A percentile compares a stretch with the other conserved stretches of the same genome.
Conservation (phyloP, 53 echinoderm and acorn worm genomes). For the Patiria pectinifera region DNA sequence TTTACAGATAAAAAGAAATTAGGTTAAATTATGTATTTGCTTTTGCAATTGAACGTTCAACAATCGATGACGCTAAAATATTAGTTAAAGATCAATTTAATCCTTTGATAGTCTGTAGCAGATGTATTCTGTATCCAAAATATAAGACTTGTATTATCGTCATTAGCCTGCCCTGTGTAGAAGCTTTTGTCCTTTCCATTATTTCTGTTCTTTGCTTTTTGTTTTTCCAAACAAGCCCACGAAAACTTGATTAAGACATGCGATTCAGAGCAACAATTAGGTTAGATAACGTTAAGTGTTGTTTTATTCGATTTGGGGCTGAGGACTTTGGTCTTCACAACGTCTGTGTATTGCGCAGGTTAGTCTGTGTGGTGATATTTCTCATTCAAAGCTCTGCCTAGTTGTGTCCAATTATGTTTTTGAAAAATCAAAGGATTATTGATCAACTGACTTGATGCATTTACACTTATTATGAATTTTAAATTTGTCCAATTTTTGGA, state of each 20-base stretch:
- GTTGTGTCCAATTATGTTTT: neutral
- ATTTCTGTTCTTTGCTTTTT: neutral
- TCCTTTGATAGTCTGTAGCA: too few relatives aligned
- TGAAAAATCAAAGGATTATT: neutral
- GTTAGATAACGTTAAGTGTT: constrained; percentile 13
- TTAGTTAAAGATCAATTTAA: too few relatives aligned
- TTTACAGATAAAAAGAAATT: too few relatives aligned
- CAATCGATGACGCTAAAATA: too few relatives aligned
- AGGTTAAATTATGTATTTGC: too few relatives aligned
- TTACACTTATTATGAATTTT: neutral
- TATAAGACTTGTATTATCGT: too few relatives aligned
- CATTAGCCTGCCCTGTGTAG: too few relatives aligned
- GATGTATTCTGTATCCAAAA: too few relatives aligned
- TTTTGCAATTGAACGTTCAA: too few relatives aligned
- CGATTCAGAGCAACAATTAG: constrained; percentile 2
- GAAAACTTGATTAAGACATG: constrained; percentile 20
- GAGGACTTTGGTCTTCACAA: constrained; percentile 15
- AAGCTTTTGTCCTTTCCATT: neutral
- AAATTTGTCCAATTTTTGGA: neutral
- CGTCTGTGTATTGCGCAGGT: too few relatives aligned
- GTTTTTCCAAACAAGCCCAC: neutral
- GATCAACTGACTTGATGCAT: neutral
- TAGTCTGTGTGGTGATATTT: neutral
- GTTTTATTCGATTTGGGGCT: constrained; percentile 6
- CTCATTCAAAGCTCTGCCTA: neutral